phyloP scores from a whole-genome alignment of 2,888 invertebrate species.

The Drosophila mercatorum region DNA sequence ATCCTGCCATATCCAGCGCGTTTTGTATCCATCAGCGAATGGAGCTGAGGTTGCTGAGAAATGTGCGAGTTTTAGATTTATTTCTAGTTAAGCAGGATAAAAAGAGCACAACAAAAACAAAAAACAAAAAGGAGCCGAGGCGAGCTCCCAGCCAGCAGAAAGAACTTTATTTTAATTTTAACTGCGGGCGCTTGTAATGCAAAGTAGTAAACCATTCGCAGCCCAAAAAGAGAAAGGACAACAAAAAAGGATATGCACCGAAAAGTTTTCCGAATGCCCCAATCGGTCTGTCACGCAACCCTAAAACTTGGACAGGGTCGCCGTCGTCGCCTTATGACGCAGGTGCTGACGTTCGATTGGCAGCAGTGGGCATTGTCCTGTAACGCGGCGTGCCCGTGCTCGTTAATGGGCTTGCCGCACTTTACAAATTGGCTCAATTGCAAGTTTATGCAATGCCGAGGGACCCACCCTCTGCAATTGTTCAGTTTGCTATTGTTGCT shows the following conservation, averaged over 20 bases:
- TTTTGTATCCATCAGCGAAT: slow-evolving; percentile 60
- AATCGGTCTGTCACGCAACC: background rate
- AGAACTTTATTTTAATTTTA: slow-evolving; percentile 77
- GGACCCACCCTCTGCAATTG: background rate
- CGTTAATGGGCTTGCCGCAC: slow-evolving; percentile 80
- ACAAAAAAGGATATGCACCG: slow-evolving; percentile 33
- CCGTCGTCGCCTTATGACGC: slow-evolving; percentile 37
- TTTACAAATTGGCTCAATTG: slow-evolving; percentile 85
- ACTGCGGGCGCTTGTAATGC: slow-evolving; percentile 73
- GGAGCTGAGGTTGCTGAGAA: slow-evolving; percentile 48
- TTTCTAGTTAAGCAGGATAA: slow-evolving; percentile 63
- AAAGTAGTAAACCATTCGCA: slow-evolving; percentile 52
- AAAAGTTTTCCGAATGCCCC: slow-evolving; percentile 35
- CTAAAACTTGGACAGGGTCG: slow-evolving; percentile 2
- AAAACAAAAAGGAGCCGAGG: background rate
- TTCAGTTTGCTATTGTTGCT: slow-evolving; percentile 47
- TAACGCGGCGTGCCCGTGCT: slow-evolving; percentile 12
- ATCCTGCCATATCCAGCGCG: slow-evolving; percentile 39
- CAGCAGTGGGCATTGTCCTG: slow-evolving; percentile 41
- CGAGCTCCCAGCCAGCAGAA: slow-evolving; percentile 51
- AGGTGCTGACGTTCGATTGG: slow-evolving; percentile 67
- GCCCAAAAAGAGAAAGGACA: background rate
- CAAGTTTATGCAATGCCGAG: slow-evolving; percentile 82
- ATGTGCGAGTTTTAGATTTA: slow-evolving; percentile 79
- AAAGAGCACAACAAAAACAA: background rate